These are phyloP conservation scores for Trichoplusia ni DNA, from an alignment of 1,140 invertebrate genomes.

Conservation along the genomic window DNA sequence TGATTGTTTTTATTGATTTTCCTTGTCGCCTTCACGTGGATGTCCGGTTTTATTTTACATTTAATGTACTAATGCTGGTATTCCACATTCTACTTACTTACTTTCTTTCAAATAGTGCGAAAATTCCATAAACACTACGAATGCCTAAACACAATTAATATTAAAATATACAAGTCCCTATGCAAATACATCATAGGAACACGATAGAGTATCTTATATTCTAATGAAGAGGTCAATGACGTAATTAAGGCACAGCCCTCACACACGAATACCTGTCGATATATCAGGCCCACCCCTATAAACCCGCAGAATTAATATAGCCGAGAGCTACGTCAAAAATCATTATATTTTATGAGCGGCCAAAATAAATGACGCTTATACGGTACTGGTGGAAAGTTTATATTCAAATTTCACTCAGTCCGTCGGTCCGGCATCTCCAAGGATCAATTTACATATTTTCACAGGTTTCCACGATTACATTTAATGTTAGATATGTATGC, in stretches of 20 bases:
- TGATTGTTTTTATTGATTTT: neutral
- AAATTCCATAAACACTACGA: too few species aligned
- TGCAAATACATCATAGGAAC: slow-evolving; percentile 12
- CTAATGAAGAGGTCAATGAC: slow-evolving; percentile 31
- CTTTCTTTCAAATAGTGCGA: too few species aligned
- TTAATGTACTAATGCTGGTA: too few species aligned
- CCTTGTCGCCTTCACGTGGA: neutral
- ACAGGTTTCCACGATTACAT: slow-evolving; percentile 72
- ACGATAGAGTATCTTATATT: slow-evolving; percentile 26
- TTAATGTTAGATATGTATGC: slow-evolving; percentile 47
- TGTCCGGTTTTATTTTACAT: neutral
- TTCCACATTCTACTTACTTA: too few species aligned
- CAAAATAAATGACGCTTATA: slow-evolving; percentile 79
- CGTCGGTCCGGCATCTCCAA: slow-evolving; percentile 72
- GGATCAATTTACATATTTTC: slow-evolving; percentile 81
- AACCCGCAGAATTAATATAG: slow-evolving; percentile 74
- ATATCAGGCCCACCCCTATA: slow-evolving; percentile 53
- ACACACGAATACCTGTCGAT: slow-evolving; percentile 56
- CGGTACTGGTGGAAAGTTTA: slow-evolving; percentile 71
- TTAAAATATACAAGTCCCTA: neutral
- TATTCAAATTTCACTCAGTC: slow-evolving; percentile 77
- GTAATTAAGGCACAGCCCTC: slow-evolving; percentile 30
- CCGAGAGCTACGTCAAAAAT: slow-evolving; percentile 74
- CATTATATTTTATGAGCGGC: slow-evolving; percentile 79
- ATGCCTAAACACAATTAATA: neutral